A percentile compares a stretch with the other conserved stretches of the same genome.
phyloP scores from a whole-genome alignment of 2,797 vertebrate genomes.

The Melanotaenia nigrans region DNA sequence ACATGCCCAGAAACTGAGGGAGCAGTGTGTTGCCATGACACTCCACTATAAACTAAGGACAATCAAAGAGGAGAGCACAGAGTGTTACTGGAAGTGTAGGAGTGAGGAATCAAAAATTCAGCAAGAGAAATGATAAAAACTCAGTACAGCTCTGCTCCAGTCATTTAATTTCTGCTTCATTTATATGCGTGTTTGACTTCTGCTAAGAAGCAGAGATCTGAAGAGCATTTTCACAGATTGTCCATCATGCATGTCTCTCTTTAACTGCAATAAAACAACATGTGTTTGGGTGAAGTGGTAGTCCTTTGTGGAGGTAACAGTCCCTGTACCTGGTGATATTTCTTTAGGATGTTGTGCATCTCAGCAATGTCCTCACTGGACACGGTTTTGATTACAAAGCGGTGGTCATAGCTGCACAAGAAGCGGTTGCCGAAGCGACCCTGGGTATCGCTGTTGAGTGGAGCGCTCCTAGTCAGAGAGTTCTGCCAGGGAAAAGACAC shows the following conservation, averaged over 20 bases:
- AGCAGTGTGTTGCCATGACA: conserved; percentile 94
- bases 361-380: conserved; percentile 95
- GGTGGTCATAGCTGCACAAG: conserved; percentile 92
- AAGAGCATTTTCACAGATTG: not conserved
- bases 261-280: not conserved
- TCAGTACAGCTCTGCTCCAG: not conserved
- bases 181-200: not conserved
- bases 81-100: conserved; percentile 32
- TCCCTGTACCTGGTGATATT: conserved; percentile 91
- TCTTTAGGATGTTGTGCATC: conserved; percentile 98
- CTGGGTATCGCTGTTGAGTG: conserved; percentile 92
- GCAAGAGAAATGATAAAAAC: conserved; percentile 30
- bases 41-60: conserved; percentile 91
- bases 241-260: not conserved
- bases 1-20: conserved; percentile 96
- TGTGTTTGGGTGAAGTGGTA: too few species aligned
- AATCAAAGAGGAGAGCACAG: conserved; percentile 18
- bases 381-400: conserved; percentile 94
- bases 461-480: conserved; percentile 91
- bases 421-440: conserved; percentile 92
- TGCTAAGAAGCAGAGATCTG: not conserved
- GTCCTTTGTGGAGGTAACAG: not conserved
- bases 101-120: conserved; percentile 35
- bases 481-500: conserved; percentile 77
- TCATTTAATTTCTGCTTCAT: not conserved